Conservation (phyloP, 2,888 invertebrate species). For the Nymphalis c-album region DNA sequence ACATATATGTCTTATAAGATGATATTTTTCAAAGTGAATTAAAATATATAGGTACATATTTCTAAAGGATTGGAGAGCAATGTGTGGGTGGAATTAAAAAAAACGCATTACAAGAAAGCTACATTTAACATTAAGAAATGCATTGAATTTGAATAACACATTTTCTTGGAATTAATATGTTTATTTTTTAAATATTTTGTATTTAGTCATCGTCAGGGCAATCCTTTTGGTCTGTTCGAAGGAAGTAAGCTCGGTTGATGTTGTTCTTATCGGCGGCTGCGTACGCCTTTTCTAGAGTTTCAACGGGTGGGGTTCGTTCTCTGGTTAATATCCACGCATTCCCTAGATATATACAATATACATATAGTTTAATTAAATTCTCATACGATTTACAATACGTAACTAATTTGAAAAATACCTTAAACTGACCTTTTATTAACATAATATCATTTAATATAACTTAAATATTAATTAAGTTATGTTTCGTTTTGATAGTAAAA, state of each 20-base stretch:
- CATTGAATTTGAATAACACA: not conserved
- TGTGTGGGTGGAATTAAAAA: not conserved
- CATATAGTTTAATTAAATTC: not conserved
- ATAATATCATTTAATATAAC: no score
- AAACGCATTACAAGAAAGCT: not conserved
- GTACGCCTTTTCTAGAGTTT: slow-evolving; percentile 83
- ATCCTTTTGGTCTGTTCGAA: slow-evolving; percentile 83
- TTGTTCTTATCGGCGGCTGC: slow-evolving; percentile 78
- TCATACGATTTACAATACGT: no score
- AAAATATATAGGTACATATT: no score
- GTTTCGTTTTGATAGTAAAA: no score
- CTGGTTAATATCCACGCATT: slow-evolving; percentile 84
- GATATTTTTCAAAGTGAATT: no score
- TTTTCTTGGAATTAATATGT: not conserved
- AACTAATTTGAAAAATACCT: no score
- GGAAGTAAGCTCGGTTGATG: slow-evolving; percentile 81
- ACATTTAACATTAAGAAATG: not conserved
- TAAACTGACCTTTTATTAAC: no score
- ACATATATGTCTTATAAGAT: no score
- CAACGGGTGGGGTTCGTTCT: slow-evolving; percentile 77
- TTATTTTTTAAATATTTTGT: no score
- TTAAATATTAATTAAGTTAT: no score
- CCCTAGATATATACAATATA: slow-evolving; percentile 44
- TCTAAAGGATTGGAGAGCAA: no score
- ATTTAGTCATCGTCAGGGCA: slow-evolving; percentile 61